A percentile compares a stretch with the other conserved stretches of the same genome.
These are phyloP conservation scores for Morinoia aosen DNA, from an alignment of 2,888 invertebrate genomes.

Conservation along the genomic window DNA sequence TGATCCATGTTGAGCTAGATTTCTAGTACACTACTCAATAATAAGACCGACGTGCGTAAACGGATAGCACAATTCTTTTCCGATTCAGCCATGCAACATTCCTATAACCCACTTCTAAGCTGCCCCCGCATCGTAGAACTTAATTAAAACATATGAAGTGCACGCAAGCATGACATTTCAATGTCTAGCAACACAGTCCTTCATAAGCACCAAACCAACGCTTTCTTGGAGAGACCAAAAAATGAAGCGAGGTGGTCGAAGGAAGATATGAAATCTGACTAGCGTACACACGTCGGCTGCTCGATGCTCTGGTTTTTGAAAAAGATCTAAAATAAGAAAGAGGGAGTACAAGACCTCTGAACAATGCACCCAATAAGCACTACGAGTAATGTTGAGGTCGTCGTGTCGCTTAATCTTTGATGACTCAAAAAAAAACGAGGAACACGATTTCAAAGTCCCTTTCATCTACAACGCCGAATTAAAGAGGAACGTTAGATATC, in stretches of 20 bases:
- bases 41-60: not conserved
- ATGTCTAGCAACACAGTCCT: not conserved
- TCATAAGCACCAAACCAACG: not conserved
- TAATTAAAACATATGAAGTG: not conserved
- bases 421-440: too few relatives aligned
- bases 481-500: too few relatives aligned
- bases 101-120: not conserved
- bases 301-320: not conserved
- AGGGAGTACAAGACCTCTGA: too few relatives aligned
- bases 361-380: too few relatives aligned
- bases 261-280: not conserved
- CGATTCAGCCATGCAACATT: not conserved
- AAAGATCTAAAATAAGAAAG: not conserved
- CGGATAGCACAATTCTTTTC: not conserved
- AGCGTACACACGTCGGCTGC: not conserved
- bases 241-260: not conserved
- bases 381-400: too few relatives aligned
- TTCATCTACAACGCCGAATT: too few relatives aligned
- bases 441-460: too few relatives aligned
- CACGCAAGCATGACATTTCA: not conserved
- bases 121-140: not conserved
- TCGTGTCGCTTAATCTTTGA: too few relatives aligned
- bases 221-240: not conserved
- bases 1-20: too few relatives aligned
- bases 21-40: too few relatives aligned